A percentile compares a stretch with the other conserved stretches of the same genome.
These are phyloP conservation scores for Ametastegia equiseti DNA, from an alignment of 2,888 invertebrate species.

Conservation along the genomic window DNA sequence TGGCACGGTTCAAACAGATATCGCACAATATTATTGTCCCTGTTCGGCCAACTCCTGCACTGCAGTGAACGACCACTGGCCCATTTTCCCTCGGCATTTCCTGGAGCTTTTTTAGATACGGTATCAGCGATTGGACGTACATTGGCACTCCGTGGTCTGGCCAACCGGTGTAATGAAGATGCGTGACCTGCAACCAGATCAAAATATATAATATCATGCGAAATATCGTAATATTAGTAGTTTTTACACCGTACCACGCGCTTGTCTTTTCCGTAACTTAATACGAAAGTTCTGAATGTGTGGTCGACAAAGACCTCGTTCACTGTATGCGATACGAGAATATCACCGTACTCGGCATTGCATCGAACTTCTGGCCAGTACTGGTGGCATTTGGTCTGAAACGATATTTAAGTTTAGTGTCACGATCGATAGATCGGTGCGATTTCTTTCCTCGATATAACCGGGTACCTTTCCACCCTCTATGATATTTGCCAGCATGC, in stretches of 20 bases:
- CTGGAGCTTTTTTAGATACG: conserved; percentile 72
- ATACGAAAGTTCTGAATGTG: conserved; percentile 69
- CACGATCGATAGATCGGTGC: neutral
- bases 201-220: no score
- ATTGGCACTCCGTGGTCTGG: conserved; percentile 78
- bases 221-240: no score
- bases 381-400: conserved; percentile 76
- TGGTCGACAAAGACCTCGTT: conserved; percentile 72
- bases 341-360: conserved; percentile 68
- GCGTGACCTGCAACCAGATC: conserved; percentile 76
- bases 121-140: conserved; percentile 71
- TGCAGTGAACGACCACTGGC: conserved; percentile 79
- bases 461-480: conserved; percentile 69
- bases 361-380: conserved; percentile 77
- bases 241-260: conserved; percentile 64
- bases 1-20: conserved; percentile 77
- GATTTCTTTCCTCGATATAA: neutral
- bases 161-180: conserved; percentile 78
- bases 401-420: conserved; percentile 20
- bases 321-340: conserved; percentile 68
- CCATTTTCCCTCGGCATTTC: conserved; percentile 69
- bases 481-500: conserved; percentile 77
- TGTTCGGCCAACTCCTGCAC: conserved; percentile 81
- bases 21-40: conserved; percentile 81
- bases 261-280: conserved; percentile 61